Evolutionary conservation across 2,113 vertebrate species (phyloP), one percentile per base, ranked within the genome.

Genomic region (Psephotus haematonotus): DNA sequence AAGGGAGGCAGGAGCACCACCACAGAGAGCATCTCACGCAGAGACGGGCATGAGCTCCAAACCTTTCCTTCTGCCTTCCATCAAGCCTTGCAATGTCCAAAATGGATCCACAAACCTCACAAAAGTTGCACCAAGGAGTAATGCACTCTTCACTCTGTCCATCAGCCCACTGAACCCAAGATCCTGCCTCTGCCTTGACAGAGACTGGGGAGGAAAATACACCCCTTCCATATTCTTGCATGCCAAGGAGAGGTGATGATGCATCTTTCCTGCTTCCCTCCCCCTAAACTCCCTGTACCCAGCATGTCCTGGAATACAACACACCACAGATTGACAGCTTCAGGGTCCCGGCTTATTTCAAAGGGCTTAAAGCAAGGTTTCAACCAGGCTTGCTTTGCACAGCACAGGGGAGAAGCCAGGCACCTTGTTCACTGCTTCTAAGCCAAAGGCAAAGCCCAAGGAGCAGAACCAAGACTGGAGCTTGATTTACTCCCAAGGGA

Each of bases 151-250:
- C 37, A 3, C 44, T 39, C 90, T 7, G 23, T 17, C 65, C 31
- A 2, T 22, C 57, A 3, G 6, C 18, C 3, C 8, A 2, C 15
- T 0, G 12, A 72, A 20, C 33, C 49, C n/a, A 39, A 75, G 35
- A 41, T 33, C 47, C 52, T 37, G 63, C 52, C 52, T 44, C 76
- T 79, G 62, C 71, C 57, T 59, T 5, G 28, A 10, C 53, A 28
- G 20, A 1, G 33, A 25, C 0, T 13, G 25, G 20, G 13, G 47
- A 72, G 24, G 52, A 29, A 65, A 49, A 39, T 19, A 9, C n/a
- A 12, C 5, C 13, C 29, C 2, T 5, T 20, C 22, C 52, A 9
- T 27, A 44, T 17, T 63, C 28, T 2, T 25, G 35, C 49, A 25
- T 6, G n/a, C 33, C 46, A 50, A 6, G 22, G 27, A 75, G 27